Base-by-base conservation (phyloP, 2,797 vertebrate species). In the Sebastes goodei region DNA sequence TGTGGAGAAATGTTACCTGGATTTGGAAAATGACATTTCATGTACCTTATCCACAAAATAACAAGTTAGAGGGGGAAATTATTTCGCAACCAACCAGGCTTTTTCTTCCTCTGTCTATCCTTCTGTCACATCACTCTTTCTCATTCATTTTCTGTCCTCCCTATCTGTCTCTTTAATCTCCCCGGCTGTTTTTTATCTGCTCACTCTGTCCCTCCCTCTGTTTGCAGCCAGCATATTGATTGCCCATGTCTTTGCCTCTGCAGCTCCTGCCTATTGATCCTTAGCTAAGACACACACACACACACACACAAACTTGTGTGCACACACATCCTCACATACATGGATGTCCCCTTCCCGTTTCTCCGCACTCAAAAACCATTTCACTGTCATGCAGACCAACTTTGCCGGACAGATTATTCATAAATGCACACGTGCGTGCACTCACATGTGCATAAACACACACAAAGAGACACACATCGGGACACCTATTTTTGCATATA, bases 181-280 rank as follows among this genome's bases (percentile, higher is more conserved):
- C 61, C 78, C 21, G 61, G 86, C 89, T 92, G 84, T 93, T 92
- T 88, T 89, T 87, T 90, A 90, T 95, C 89, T 88, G 75, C 88
- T 89, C 79, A 32, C 84, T 90, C 85, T 85, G 87, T 92, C 87
- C 91, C 90, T 93, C 86, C 91, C 87, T 93, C 89, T 93, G 93
- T 94, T 94, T 93, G 92, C 93, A 92, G 92, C 89, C 90, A 84
- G 88, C 88, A 73, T 96, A 96, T 96, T 95, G 95, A 96, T 96
- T 88, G 93, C 91, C 93, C 91, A 92, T 94, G 94, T 95, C 94
- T 96, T 95, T 95, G 91, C 93, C 92, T 95, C 93, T 94, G 92
- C 94, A 94, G 95, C 93, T 94, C 89, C 89, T 94, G 92, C 92
- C 85, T 96, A 96, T 96, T 96, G 95, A 96, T 96, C 94, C 89